Conservation (phyloP, 2,113 vertebrate species). For the Maccullochella peelii region DNA sequence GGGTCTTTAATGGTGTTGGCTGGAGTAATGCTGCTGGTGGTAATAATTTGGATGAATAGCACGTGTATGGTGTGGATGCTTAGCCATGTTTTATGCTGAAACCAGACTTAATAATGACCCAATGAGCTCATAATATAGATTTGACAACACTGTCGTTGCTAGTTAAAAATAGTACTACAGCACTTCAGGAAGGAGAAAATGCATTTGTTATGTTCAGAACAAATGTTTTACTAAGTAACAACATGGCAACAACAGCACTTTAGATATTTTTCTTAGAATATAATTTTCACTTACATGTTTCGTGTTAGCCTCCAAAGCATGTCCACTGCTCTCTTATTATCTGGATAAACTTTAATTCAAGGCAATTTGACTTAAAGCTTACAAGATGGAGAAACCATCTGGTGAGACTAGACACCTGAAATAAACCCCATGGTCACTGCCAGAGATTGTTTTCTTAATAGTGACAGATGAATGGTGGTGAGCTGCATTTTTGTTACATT, state of each 20-base stretch:
- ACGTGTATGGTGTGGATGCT: conserved; percentile 3
- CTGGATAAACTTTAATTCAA: conserved; percentile 2
- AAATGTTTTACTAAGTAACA: neutral
- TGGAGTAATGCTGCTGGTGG: conserved; percentile 16
- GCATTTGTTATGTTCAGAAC: neutral
- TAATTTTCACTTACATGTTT: neutral
- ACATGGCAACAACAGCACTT: neutral
- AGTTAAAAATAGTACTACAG: conserved; percentile 5
- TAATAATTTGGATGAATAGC: conserved; percentile 17
- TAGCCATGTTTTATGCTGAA: conserved; percentile 7
- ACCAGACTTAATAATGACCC: conserved; percentile 21
- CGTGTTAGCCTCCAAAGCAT: neutral
- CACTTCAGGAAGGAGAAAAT: neutral
- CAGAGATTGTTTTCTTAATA: conserved; percentile 33
- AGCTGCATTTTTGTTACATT: conserved; percentile 41
- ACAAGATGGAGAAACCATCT: conserved; percentile 16
- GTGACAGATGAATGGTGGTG: conserved; percentile 20
- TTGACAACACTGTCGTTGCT: conserved; percentile 1
- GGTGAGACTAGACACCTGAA: neutral
- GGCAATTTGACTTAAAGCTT: neutral
- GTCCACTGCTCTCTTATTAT: conserved; percentile 1
- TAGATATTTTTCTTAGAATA: neutral
- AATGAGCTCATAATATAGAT: conserved; percentile 19
- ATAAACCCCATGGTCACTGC: conserved; percentile 4
- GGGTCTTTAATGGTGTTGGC: conserved; percentile 25